These are phyloP conservation scores for Aphidius colemani DNA, from an alignment of 2,888 invertebrate species.

Conservation along the genomic window DNA sequence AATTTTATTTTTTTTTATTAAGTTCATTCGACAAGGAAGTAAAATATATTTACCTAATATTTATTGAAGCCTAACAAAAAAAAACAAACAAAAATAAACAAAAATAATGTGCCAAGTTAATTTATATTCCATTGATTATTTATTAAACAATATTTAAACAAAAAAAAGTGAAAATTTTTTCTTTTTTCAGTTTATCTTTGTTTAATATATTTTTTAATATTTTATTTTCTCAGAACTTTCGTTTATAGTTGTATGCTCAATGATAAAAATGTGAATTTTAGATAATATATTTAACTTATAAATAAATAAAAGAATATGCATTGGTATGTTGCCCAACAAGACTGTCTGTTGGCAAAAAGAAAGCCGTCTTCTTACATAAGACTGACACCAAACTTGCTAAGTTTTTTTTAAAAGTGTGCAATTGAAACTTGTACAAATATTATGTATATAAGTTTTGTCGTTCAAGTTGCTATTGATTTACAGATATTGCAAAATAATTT, in stretches of 20 bases:
- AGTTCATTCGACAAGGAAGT: too few species aligned
- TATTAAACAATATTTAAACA: neutral
- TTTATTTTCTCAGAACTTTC: too few species aligned
- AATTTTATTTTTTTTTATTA: too few species aligned
- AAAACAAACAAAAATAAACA: too few species aligned
- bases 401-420: conserved; percentile 42
- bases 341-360: conserved; percentile 54
- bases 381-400: conserved; percentile 26
- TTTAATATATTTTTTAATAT: too few species aligned
- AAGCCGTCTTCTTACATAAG: conserved; percentile 54
- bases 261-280: conserved; percentile 13
- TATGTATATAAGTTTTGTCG: too few species aligned
- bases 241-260: conserved; percentile 9
- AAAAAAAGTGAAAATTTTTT: neutral
- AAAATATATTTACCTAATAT: too few species aligned
- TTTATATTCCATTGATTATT: too few species aligned
- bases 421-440: conserved; percentile 23
- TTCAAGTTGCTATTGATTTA: too few species aligned
- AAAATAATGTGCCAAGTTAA: too few species aligned
- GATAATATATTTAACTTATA: neutral
- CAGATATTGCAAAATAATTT: too few species aligned
- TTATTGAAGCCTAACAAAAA: too few species aligned
- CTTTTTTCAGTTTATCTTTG: neutral
- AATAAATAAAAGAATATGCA: conserved; percentile 10
- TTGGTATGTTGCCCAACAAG: conserved; percentile 46